phyloP scores from a whole-genome alignment of 1,140 invertebrate species.

The Vollenhovia emeryi region DNA sequence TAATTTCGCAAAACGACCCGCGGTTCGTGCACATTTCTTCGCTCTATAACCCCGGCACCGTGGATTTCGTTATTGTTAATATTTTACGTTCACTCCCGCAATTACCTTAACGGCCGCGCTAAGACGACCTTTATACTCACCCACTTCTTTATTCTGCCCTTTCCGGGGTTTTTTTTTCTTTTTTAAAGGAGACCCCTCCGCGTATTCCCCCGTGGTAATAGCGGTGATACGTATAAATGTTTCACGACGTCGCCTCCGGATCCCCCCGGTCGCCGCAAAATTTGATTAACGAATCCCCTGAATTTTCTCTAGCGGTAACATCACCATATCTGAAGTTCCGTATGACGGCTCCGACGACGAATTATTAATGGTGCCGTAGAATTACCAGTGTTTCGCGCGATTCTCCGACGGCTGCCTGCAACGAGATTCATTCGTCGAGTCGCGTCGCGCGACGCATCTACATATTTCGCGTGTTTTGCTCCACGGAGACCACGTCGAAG shows the following conservation, averaged over 20 bases:
- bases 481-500: slow-evolving; percentile 3
- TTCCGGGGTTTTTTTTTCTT: too few species aligned
- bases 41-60: neutral
- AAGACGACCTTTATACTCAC: neutral
- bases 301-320: slow-evolving; percentile 52
- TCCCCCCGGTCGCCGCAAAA: slow-evolving; percentile 24
- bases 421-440: slow-evolving; percentile 46
- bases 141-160: neutral
- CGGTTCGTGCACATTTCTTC: neutral
- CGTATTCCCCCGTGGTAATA: slow-evolving; percentile 26
- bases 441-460: neutral
- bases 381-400: slow-evolving; percentile 38
- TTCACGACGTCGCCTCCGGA: slow-evolving; percentile 41
- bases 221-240: slow-evolving; percentile 51
- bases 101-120: slow-evolving; percentile 31
- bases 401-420: slow-evolving; percentile 4
- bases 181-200: neutral
- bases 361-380: slow-evolving; percentile 53
- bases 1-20: slow-evolving; percentile 37
- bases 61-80: slow-evolving; percentile 3
- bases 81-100: slow-evolving; percentile 23
- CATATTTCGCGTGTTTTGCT: slow-evolving; percentile 21
- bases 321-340: slow-evolving; percentile 39
- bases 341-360: slow-evolving; percentile 34
- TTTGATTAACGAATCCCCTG: slow-evolving; percentile 56